Conservation (phyloP, 2,888 invertebrate genomes). For the Embidobia sp. region DNA sequence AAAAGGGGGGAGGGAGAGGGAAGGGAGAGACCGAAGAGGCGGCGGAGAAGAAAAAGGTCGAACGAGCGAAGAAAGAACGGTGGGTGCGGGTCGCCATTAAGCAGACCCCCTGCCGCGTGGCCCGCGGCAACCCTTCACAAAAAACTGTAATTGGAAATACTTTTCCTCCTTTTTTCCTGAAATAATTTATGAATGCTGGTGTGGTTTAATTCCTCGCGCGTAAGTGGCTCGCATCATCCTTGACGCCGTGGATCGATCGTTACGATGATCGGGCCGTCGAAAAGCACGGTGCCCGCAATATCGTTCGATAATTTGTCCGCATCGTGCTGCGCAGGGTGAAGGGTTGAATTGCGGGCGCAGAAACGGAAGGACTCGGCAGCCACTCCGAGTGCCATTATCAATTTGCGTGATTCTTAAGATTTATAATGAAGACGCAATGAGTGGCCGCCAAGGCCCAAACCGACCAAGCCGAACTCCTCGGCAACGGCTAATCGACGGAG, state of each 20-base stretch:
- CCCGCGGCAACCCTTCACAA: slow-evolving; percentile 82
- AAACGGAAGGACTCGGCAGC: slow-evolving; percentile 70
- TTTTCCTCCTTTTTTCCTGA: slow-evolving; percentile 81
- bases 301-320: slow-evolving; percentile 69
- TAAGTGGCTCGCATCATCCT: slow-evolving; percentile 58
- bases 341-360: slow-evolving; percentile 66
- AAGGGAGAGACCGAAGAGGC: slow-evolving; percentile 55
- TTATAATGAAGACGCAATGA: slow-evolving; percentile 79
- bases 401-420: slow-evolving; percentile 78
- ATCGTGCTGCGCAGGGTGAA: slow-evolving; percentile 76
- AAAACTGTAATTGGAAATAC: slow-evolving; percentile 82
- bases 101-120: slow-evolving; percentile 81
- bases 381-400: slow-evolving; percentile 76
- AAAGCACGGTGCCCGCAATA: slow-evolving; percentile 44
- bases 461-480: slow-evolving; percentile 24
- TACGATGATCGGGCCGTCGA: slow-evolving; percentile 34
- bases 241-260: slow-evolving; percentile 50
- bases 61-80: slow-evolving; percentile 75
- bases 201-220: slow-evolving; percentile 52
- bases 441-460: slow-evolving; percentile 55
- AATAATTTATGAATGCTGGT: slow-evolving; percentile 81
- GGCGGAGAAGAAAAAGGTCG: slow-evolving; percentile 59
- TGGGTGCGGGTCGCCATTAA: slow-evolving; percentile 81
- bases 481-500: slow-evolving; percentile 67
- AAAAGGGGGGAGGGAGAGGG: slow-evolving; percentile 17